Evolutionary conservation across 2,113 vertebrate genomes (phyloP).

Genomic region (Tympanuchus pallidicinctus): DNA sequence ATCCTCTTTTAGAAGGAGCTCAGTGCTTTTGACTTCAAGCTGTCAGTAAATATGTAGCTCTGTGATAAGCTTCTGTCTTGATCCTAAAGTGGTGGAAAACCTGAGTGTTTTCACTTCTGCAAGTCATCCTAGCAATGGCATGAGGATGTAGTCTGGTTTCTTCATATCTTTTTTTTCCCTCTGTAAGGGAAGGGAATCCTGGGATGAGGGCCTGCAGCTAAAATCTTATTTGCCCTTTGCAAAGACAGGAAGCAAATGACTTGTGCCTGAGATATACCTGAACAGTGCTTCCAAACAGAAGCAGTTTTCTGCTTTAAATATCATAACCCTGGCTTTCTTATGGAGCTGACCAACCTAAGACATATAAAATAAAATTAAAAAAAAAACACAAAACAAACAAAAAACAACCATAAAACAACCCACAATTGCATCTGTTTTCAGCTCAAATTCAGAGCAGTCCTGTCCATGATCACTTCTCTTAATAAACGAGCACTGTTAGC

Average conservation of each 20-base stretch:
- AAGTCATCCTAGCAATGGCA: not conserved
- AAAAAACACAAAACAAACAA: not conserved
- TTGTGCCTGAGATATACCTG: not conserved
- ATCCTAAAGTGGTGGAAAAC: not conserved
- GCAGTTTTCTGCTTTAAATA: not conserved
- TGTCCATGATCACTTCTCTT: constrained; percentile 19
- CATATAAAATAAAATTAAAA: not conserved
- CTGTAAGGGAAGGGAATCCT: not conserved
- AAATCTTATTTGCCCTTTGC: not conserved
- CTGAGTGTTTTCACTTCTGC: not conserved
- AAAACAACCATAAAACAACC: not conserved
- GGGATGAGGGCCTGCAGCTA: not conserved
- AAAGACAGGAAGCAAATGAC: not conserved
- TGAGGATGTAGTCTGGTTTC: not conserved
- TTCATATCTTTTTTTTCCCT: not conserved
- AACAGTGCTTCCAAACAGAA: not conserved
- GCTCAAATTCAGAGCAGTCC: constrained; percentile 4
- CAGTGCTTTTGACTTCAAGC: not conserved
- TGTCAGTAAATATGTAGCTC: not conserved
- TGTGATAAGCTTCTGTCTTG: not conserved
- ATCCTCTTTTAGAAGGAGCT: not conserved
- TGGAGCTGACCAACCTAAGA: not conserved
- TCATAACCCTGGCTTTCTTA: not conserved
- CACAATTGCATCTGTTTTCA: not conserved
- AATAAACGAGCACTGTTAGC: constrained; percentile 11